Evolutionary conservation across 2,797 vertebrate genomes (phyloP), one percentile per base, ranked within the genome.

Genomic region (Sebastes matsubarae): DNA sequence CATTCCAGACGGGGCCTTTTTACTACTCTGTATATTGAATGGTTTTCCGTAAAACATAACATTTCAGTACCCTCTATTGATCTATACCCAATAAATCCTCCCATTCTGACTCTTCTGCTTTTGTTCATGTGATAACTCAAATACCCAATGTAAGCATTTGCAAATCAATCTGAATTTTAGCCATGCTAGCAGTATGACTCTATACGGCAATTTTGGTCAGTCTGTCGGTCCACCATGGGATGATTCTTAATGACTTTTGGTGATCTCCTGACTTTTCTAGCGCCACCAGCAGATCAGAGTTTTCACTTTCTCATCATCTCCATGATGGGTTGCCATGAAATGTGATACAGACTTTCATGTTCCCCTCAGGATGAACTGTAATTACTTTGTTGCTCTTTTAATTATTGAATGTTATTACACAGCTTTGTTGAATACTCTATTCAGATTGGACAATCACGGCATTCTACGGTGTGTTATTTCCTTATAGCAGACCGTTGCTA

Each of bases 41-140:
- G 64, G 25, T 59, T 79, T 89, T 80, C 5, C 5, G 12, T 30
- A 27, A 67, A 70, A 77, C 58, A 74, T 59, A 25, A 18, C 30
- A 59, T 27, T 38, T 50, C 3, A 65, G 36, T 38, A 30, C 34
- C 46, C 1, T 42, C 4, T 46, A 76, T 84, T 60, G 59, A 82
- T 77, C 24, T 32, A 11, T n/a, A 36, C 16, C 12, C n/a, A 65
- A 14, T 79, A 75, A 55, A 75, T 84, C 50, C 27, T 67, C 0
- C 50, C 7, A n/a, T 60, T 79, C 38, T 5, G 10, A 36, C 32
- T 70, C 32, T 24, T 68, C 18, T 64, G 75, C 67, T 58, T 72
- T 64, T 46, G 6, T 27, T 58, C 11, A 71, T 1, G 4, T 27
- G 52, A 52, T 36, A 16, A 63, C 6, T 25, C 34, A 5, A 69